phyloP scores from a whole-genome alignment of 1,140 invertebrate species.

The Lucilia cuprina region DNA sequence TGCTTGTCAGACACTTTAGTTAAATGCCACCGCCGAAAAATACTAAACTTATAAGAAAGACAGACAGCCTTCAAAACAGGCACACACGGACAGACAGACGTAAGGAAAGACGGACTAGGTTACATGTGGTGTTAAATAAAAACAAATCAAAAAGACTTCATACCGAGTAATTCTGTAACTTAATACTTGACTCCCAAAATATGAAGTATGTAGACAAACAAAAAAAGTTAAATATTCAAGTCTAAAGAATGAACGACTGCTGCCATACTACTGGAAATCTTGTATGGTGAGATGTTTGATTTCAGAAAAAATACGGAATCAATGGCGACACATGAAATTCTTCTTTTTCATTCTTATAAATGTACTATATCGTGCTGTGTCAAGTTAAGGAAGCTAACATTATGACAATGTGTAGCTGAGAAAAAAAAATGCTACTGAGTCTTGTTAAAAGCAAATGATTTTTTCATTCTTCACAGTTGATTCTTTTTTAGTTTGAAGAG shows the following conservation, averaged over 20 bases:
- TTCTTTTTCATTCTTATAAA: neutral
- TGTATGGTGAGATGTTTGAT: neutral
- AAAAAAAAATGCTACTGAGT: neutral
- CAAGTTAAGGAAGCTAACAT: neutral
- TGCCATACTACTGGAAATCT: neutral
- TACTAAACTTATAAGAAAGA: neutral
- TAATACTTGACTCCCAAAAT: neutral
- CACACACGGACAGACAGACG: neutral
- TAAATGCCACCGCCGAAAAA: conserved; percentile 14
- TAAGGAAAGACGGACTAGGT: neutral
- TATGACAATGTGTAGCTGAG: neutral
- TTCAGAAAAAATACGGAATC: neutral
- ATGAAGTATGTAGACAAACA: neutral
- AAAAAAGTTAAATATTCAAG: neutral
- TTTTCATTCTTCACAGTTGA: neutral
- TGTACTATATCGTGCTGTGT: neutral
- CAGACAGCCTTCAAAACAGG: neutral
- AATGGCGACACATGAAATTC: neutral
- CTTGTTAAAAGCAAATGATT: conserved; percentile 5
- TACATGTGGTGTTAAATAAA: neutral
- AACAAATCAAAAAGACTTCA: neutral
- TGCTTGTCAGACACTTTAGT: conserved; percentile 38
- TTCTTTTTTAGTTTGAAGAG: neutral
- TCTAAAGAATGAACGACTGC: neutral
- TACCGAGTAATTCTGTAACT: neutral